These are phyloP conservation scores for Octopus sinensis DNA, from an alignment of 1,140 invertebrate species.

Conservation along the genomic window DNA sequence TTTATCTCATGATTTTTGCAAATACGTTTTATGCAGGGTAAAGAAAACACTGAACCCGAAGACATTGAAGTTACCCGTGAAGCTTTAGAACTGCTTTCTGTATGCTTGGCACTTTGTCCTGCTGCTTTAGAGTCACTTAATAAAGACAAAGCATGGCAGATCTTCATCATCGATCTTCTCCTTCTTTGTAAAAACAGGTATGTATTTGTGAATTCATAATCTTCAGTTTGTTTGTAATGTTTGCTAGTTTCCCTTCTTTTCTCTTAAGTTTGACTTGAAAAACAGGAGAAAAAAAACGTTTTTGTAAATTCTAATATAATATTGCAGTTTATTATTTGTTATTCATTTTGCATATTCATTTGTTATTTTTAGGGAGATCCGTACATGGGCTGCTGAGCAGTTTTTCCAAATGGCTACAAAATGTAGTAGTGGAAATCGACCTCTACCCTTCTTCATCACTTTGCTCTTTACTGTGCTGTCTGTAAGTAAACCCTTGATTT, in stretches of 20 bases:
- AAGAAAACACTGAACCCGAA: conserved; percentile 47
- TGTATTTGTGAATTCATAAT: conserved; percentile 6
- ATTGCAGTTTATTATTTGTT: too few relatives aligned
- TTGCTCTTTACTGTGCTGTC: conserved; percentile 70
- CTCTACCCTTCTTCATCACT: conserved; percentile 72
- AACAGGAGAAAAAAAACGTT: too few relatives aligned
- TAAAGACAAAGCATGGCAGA: conserved; percentile 76
- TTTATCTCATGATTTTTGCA: not conserved
- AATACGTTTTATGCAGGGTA: conserved; percentile 31
- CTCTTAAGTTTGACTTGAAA: too few relatives aligned
- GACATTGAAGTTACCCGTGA: conserved; percentile 77
- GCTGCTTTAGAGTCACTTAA: conserved; percentile 72
- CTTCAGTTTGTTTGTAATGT: too few relatives aligned
- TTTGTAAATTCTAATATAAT: too few relatives aligned
- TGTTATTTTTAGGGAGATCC: conserved; percentile 59
- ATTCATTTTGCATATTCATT: too few relatives aligned
- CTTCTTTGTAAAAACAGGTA: conserved; percentile 67
- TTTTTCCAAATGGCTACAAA: conserved; percentile 77
- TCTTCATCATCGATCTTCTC: conserved; percentile 84
- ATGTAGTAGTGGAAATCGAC: conserved; percentile 60
- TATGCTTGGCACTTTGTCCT: conserved; percentile 81
- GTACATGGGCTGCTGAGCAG: conserved; percentile 76
- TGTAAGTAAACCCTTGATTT: conserved; percentile 43
- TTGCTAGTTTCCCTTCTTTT: too few relatives aligned
- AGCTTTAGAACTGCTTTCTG: conserved; percentile 86